Base-by-base conservation (phyloP, 92 coral and sea anemone genomes). In the Paragorgia papillata region DNA sequence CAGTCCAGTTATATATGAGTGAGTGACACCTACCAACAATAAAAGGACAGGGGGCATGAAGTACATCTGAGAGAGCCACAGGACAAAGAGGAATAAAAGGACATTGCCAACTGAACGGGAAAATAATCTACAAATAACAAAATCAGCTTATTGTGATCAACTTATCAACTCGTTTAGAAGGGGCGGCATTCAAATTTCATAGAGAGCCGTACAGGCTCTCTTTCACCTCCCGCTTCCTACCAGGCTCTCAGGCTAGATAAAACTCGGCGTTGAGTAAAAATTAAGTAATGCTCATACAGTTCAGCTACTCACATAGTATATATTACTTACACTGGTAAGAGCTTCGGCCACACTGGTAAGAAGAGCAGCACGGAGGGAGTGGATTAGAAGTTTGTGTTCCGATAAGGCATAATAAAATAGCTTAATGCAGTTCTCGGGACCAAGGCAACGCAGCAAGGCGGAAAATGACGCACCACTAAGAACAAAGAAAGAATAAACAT, bases 101-200 rank as follows among this genome's bases (percentile, higher is more conserved):
- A 35, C 98, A 94, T 78, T 94, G 97, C 98, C 98, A 94, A 19
- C 92, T 86, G 61, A 94, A 94, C 8, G 98, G 98, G 66, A 90
- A 94, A 50, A 94, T 83, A 28, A 90, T 74, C 98, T 94, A 49
- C 28, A 82, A 86, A 22, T 34, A 37, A 59, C 19, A 33, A 37
- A 37, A 37, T 4, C 43, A 37, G 43, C 43, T 37, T 37, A n/a
- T n/a, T n/a, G n/a, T n/a, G n/a, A n/a, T n/a, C n/a, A n/a, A n/a
- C n/a, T n/a, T n/a, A n/a, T n/a, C n/a, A n/a, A n/a, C n/a, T n/a
- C n/a, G n/a, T n/a, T n/a, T n/a, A n/a, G n/a, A n/a, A n/a, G n/a
- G n/a, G n/a, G n/a, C n/a, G n/a, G n/a, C n/a, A n/a, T n/a, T n/a
- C n/a, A n/a, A n/a, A n/a, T n/a, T n/a, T n/a, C n/a, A n/a, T n/a